Conservation (phyloP, 2,113 vertebrate species). For the Antigone vipio region DNA sequence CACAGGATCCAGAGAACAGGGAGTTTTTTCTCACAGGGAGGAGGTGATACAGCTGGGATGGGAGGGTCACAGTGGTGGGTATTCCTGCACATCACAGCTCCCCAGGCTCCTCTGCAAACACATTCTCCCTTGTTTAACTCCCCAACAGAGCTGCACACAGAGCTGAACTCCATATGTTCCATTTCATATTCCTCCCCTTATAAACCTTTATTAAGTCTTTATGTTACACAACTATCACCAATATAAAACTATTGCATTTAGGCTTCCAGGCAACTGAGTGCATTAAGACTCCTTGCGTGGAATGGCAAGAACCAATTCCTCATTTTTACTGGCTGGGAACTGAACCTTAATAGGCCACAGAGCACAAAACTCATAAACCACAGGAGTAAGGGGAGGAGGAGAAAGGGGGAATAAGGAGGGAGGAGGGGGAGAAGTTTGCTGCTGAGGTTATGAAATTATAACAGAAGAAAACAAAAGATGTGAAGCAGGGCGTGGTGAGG, state of each 20-base stretch:
- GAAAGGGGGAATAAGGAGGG: not conserved
- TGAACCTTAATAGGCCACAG: conserved; percentile 68
- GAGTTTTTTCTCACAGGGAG: not conserved
- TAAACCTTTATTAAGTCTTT: conserved; percentile 72
- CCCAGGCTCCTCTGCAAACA: not conserved
- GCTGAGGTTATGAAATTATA: conserved; percentile 36
- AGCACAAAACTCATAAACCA: conserved; percentile 68
- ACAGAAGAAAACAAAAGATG: not conserved
- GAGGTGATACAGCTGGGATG: not conserved
- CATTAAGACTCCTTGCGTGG: conserved; percentile 69
- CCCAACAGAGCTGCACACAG: not conserved
- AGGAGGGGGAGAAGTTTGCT: conserved; percentile 11
- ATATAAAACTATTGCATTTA: conserved; percentile 69
- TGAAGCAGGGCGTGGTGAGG: rapidly evolving
- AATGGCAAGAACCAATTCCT: conserved; percentile 69
- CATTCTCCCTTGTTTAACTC: not conserved
- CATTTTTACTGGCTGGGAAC: conserved; percentile 70
- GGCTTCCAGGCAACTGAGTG: conserved; percentile 54
- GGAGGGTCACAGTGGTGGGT: not conserved
- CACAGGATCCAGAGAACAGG: not conserved
- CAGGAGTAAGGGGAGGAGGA: conserved; percentile 34
- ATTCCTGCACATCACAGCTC: not conserved
- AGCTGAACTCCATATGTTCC: not conserved
- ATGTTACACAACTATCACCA: conserved; percentile 69
- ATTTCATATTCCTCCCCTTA: conserved; percentile 53